Evolutionary conservation across 2,888 invertebrate genomes (phyloP), one percentile per base, ranked within the genome.

Genomic region (Tenthredo amoena): DNA sequence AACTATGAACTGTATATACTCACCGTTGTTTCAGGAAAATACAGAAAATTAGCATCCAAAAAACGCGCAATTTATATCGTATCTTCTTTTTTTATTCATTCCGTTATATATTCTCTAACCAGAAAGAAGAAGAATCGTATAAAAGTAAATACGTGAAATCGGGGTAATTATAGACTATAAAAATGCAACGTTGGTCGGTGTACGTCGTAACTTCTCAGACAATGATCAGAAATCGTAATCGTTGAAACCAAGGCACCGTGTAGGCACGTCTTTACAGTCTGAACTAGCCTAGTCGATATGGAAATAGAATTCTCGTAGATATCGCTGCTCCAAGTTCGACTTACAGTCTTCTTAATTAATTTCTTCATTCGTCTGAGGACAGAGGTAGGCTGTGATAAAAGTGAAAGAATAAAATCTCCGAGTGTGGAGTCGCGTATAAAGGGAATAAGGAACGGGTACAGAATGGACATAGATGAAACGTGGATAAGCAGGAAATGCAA

Each of bases 401-500:
- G 7, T 47, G 47, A 47, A 15, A 15, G 47, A 43, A 47, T 47
- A 15, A 47, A 47, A 47, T 15, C 47, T 47, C 12, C 3, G 47
- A 37, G 37, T 5, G 37, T 18, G 18, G 71, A 18, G 72, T 40
- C 2, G 34, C 9, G 26, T 21, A 55, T 40, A 77, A 31, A 31
- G 47, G 55, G 12, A n/a, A 43, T 18, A 43, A 34, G 9, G 1
- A 34, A 37, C 9, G 9, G 40, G 43, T 26, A 21, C 18, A 34
- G 50, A 50, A 40, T 72, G 40, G 71, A 40, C 40, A 62, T 74
- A 77, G 81, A 81, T 81, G 62, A 62, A 81, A 58, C 81, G 58
- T 21, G 6, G 81, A 81, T 81, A 81, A 81, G 55, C 68, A 34
- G 21, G 72, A 84, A 84, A 84, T 84, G 72, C 84, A 84, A 84